Evolutionary conservation across 2,797 vertebrate genomes (phyloP), one percentile per base, ranked within the genome.

Genomic region (Podarcis lilfordi): DNA sequence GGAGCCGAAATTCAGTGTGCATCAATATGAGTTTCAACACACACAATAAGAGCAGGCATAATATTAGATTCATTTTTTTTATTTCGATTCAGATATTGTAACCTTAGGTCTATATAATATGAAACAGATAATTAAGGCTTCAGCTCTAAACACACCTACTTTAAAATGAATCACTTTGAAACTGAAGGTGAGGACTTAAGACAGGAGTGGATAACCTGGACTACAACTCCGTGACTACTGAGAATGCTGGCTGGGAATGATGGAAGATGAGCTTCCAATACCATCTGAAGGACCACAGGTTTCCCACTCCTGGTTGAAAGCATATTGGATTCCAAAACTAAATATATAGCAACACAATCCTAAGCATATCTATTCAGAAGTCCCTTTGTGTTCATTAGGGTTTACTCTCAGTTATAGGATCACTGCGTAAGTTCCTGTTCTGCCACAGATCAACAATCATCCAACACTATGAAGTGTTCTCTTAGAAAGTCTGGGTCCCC

Each of bases 1-100:
- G 32, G 89, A 90, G 64, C 68, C 66, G 87, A 89, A 93, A 86
- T 85, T 84, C 83, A 8, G 88, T 87, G 0, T 43, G 40, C 45
- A 93, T 82, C 66, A 45, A 45, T 5, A 23, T 0, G 32, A 29
- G 75, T 45, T 0, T 78, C 0, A 80, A 89, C 88, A 85, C 90
- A 89, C 90, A 75, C 25, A 15, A 61, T 75, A 76, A 85, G 9
- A 37, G 32, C 13, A 35, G 32, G 10, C 37, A 82, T 71, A 0
- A 35, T 1, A 6, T 1, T 68, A 89, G 86, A 86, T 84, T 91
- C 81, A 91, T 59, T 89, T 4, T 45, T 43, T 71, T 17, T 35
- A 82, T 45, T 82, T 71, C 1, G 35, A 25, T 25, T 17, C 29
- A 19, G 88, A 5, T 17, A 37, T 89, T 87, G 85, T 13, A 27